phyloP scores from a whole-genome alignment of 2,797 vertebrate genomes.

The Masticophis lateralis region DNA sequence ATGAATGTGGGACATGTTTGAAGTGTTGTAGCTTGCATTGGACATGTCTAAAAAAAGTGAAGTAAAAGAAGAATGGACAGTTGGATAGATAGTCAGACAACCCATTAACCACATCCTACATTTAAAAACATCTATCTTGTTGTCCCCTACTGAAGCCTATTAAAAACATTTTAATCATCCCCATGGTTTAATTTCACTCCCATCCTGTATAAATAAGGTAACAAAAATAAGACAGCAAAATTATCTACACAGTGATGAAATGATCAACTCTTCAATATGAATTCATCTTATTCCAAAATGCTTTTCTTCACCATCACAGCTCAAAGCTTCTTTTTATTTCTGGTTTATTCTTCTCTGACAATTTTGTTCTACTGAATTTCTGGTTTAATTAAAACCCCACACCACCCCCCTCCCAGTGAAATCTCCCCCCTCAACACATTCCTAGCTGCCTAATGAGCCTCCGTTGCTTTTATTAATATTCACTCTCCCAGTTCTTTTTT shows the following conservation, averaged over 20 bases:
- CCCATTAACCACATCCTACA: not conserved
- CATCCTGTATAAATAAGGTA: not conserved
- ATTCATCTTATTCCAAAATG: not conserved
- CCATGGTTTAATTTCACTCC: not conserved
- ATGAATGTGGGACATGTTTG: not conserved
- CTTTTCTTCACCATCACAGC: slow-evolving; percentile 4
- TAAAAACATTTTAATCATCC: not conserved
- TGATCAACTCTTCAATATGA: not conserved
- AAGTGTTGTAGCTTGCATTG: not conserved
- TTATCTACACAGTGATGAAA: not conserved
- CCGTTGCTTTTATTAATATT: slow-evolving; percentile 29
- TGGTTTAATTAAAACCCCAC: slow-evolving; percentile 29
- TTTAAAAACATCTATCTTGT: not conserved
- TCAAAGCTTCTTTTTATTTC: slow-evolving; percentile 7
- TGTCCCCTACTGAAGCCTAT: not conserved
- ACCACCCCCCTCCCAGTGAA: not conserved
- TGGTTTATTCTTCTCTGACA: slow-evolving; percentile 4
- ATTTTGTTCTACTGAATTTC: slow-evolving; percentile 23
- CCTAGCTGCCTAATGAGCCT: slow-evolving; percentile 18
- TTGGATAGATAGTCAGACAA: not conserved
- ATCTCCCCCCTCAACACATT: not conserved
- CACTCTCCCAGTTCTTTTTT: not conserved
- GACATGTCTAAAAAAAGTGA: not conserved
- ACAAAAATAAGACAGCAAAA: not conserved
- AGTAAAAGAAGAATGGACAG: not conserved